Evolutionary conservation across 1,140 invertebrate species (phyloP).

Genomic region (Lethocerus indicus): DNA sequence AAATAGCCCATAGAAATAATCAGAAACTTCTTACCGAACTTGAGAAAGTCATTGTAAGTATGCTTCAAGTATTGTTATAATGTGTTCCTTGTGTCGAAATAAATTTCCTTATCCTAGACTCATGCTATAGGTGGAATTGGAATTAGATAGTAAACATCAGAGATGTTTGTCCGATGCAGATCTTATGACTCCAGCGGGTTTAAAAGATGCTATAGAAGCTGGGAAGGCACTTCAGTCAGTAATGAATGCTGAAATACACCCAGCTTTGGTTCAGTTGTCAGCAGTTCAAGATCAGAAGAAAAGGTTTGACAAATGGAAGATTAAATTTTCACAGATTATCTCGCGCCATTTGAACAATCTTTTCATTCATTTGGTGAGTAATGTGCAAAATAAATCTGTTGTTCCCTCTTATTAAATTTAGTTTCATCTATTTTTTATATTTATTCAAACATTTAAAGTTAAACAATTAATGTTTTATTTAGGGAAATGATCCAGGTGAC

Average conservation of each 20-base stretch:
- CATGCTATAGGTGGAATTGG: slow-evolving; percentile 43
- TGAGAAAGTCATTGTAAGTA: slow-evolving; percentile 59
- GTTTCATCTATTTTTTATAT: neutral
- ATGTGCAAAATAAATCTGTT: neutral
- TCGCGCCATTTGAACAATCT: slow-evolving; percentile 80
- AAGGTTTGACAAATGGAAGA: slow-evolving; percentile 63
- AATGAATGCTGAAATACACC: slow-evolving; percentile 49
- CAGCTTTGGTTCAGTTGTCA: slow-evolving; percentile 44
- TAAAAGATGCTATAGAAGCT: slow-evolving; percentile 58
- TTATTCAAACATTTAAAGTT: neutral
- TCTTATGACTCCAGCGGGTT: slow-evolving; percentile 45
- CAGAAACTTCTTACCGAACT: slow-evolving; percentile 59
- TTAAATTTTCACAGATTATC: slow-evolving; percentile 68
- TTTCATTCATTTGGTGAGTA: slow-evolving; percentile 68
- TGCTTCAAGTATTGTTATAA: neutral
- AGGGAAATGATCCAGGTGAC: slow-evolving; percentile 50
- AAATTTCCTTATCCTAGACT: no score
- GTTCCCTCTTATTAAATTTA: slow-evolving; percentile 4
- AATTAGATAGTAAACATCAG: slow-evolving; percentile 52
- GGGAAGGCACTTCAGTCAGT: slow-evolving; percentile 63
- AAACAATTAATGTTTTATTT: slow-evolving; percentile 5
- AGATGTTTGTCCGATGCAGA: slow-evolving; percentile 55
- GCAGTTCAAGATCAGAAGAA: slow-evolving; percentile 80
- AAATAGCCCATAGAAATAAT: slow-evolving; percentile 73
- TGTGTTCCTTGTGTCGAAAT: neutral